Evolutionary conservation across 2,797 vertebrate genomes (phyloP).

Genomic region (Neosalanx taihuensis): DNA sequence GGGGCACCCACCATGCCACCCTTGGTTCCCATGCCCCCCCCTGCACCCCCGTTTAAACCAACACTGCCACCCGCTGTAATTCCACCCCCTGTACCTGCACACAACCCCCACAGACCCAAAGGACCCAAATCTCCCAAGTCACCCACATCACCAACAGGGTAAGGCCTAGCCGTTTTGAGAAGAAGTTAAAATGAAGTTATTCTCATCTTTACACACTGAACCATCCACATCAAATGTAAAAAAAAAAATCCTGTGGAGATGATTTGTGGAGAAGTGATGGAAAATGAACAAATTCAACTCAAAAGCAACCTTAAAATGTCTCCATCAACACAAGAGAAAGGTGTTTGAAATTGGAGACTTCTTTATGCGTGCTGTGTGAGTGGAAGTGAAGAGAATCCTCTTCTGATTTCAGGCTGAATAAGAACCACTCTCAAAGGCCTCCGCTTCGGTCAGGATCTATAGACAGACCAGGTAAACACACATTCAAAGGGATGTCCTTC

Average conservation of each 20-base stretch:
- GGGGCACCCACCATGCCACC: conserved; percentile 22
- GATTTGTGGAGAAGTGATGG: background rate
- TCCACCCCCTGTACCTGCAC: conserved; percentile 66
- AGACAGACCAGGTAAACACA: conserved; percentile 66
- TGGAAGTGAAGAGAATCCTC: background rate
- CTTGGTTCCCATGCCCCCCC: conserved; percentile 19
- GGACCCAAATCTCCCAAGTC: conserved; percentile 56
- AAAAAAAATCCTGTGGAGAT: background rate
- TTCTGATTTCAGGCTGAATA: conserved; percentile 68
- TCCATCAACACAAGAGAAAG: background rate
- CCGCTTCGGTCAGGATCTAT: conserved; percentile 59
- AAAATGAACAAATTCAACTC: background rate
- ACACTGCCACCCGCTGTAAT: conserved; percentile 49
- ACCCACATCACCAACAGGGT: conserved; percentile 77
- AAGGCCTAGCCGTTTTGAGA: conserved; percentile 20
- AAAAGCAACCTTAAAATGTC: background rate
- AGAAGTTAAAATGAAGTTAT: no score
- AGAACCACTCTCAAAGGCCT: conserved; percentile 68
- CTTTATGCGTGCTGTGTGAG: no score
- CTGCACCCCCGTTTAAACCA: conserved; percentile 64
- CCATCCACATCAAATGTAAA: no score
- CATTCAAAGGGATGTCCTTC: conserved; percentile 6
- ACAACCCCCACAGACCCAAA: conserved; percentile 72
- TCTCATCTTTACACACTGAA: no score
- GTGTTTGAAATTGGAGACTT: no score